Base-by-base conservation (phyloP, 2,888 invertebrate species). In the Fragum whitleyi region DNA sequence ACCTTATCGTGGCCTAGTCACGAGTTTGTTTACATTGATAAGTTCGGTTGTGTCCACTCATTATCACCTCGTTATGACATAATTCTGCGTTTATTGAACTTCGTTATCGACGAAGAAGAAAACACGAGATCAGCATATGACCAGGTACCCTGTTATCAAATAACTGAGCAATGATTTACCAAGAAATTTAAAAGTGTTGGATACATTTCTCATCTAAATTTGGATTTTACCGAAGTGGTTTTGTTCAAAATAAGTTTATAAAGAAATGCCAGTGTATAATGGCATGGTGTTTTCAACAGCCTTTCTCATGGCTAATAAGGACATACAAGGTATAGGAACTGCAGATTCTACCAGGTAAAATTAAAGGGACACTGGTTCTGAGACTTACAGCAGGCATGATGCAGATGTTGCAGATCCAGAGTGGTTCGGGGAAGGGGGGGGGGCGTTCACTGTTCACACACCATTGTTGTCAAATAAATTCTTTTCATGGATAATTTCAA, bases 51-150 rank as follows among this genome's bases (percentile, higher is more conserved):
- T 32, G 65, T 21, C 65, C 65, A 65, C 42, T 65, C 65, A 65
- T 65, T 65, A 65, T 65, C 65, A 65, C 65, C 65, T 65, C n/a
- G 65, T 65, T 21, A 65, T 65, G 65, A 65, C 6, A 65, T 61
- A 61, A 61, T 61, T 19, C n/a, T 28, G 6, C 29, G 28, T 61
- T 61, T 28, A 61, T 32, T 61, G 29, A 61, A 61, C 61, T 61
- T 32, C 29, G n/a, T 19, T 61, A 19, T 19, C 32, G 32, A 32
- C 61, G 26, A 32, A 19, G 29, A 29, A 29, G 9, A 42, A 28
- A 16, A 36, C 65, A 65, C 65, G 42, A 26, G 65, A 65, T 65
- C 0, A 23, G n/a, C 65, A 65, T 36, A 65, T 65, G 65, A 65
- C 65, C 23, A 21, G 21, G 42, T 32, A 61, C 61, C 11, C 19